phyloP scores from a whole-genome alignment of 2,888 invertebrate species.

The Lysandra coridon region DNA sequence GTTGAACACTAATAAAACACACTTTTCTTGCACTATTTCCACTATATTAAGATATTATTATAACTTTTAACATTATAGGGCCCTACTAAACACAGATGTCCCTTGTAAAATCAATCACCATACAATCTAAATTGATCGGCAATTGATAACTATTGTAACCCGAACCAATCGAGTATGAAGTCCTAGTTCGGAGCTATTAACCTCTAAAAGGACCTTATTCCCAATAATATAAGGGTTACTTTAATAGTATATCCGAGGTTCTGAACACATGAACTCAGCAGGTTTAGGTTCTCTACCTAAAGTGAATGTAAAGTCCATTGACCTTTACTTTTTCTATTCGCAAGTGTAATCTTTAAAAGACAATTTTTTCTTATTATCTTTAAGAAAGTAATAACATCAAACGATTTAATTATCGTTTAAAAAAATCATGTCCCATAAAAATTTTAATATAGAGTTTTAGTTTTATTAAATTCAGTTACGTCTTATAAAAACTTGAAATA shows the following conservation, averaged over 20 bases:
- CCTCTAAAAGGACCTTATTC: background rate
- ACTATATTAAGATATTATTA: too few relatives aligned
- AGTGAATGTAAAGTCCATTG: background rate
- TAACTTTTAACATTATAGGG: background rate
- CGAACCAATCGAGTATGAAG: constrained; percentile 3
- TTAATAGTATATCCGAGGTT: background rate
- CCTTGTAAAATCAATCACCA: background rate
- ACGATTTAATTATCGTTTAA: background rate
- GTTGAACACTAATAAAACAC: too few relatives aligned
- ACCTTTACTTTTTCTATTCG: background rate
- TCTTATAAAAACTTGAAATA: too few relatives aligned
- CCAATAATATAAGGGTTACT: background rate
- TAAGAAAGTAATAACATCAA: background rate
- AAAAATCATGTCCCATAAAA: background rate
- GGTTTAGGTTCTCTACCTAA: background rate
- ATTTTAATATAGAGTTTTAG: background rate
- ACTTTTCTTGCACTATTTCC: too few relatives aligned
- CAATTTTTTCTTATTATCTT: background rate
- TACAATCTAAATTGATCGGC: background rate
- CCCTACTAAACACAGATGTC: background rate
- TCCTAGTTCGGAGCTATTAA: background rate
- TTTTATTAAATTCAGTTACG: background rate
- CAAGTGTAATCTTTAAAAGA: background rate
- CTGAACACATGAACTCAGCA: background rate
- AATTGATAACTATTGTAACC: background rate